Percentiles rank a stretch among this genome's conserved stretches.
Evolutionary conservation across 1,140 invertebrate species (phyloP).

Genomic region (Vollenhovia emeryi): DNA sequence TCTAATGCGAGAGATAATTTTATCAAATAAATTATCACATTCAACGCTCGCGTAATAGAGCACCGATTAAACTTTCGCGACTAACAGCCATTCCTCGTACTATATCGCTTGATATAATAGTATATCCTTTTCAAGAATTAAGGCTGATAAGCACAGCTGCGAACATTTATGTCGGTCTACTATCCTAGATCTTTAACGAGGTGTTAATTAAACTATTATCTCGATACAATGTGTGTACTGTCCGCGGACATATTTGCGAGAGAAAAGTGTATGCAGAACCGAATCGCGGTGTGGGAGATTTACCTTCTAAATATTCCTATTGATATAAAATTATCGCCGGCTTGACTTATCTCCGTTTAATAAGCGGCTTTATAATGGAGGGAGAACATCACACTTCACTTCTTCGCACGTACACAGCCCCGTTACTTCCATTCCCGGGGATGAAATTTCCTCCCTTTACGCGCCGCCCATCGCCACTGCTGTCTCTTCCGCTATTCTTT

Average conservation of each 20-base stretch:
- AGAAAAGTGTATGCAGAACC: neutral
- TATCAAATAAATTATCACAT: neutral
- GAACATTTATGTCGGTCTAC: neutral
- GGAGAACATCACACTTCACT: neutral
- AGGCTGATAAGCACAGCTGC: neutral
- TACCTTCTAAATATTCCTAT: constrained; percentile 20
- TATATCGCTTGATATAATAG: neutral
- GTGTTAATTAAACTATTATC: constrained; percentile 11
- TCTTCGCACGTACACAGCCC: neutral
- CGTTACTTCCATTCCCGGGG: neutral
- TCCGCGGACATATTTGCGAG: neutral
- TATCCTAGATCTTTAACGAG: neutral
- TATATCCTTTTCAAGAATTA: neutral
- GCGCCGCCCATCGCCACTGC: neutral
- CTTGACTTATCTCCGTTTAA: neutral
- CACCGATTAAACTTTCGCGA: neutral
- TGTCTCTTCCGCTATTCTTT: constrained; percentile 8
- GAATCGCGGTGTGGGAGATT: neutral
- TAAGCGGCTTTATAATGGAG: neutral
- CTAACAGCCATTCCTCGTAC: neutral
- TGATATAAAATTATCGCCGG: constrained; percentile 1
- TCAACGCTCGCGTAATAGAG: neutral
- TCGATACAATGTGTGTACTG: neutral
- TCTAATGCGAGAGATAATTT: neutral
- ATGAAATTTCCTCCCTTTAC: constrained; percentile 21